Evolutionary conservation across 2,888 invertebrate genomes (phyloP).

Genomic region (Ametastegia equiseti): DNA sequence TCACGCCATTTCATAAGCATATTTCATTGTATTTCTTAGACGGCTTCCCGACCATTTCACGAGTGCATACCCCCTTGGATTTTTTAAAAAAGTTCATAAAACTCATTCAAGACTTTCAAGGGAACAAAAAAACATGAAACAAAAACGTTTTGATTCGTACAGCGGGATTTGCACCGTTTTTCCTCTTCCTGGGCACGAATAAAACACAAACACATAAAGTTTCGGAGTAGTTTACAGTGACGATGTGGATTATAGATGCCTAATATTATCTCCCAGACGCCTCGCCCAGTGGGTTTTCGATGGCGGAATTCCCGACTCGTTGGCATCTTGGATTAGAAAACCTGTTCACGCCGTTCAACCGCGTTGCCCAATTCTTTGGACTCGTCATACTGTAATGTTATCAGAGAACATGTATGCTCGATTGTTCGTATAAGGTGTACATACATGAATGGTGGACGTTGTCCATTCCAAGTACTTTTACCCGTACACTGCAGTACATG

Average conservation of each 20-base stretch:
- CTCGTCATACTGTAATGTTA: conserved; percentile 28
- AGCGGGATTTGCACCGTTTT: neutral
- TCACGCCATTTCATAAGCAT: no score
- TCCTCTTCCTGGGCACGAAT: neutral
- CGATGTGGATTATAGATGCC: neutral
- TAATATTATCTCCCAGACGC: neutral
- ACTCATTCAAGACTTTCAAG: neutral
- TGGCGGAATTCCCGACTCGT: neutral
- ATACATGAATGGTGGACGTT: neutral
- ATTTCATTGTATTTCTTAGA: no score
- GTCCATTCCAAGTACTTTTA: neutral
- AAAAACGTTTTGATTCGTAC: no score
- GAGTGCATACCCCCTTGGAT: no score
- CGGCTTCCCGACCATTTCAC: no score
- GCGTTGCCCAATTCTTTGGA: conserved; percentile 18
- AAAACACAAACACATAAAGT: no score
- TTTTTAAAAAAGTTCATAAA: neutral
- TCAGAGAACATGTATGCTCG: conserved; percentile 11
- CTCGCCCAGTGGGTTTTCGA: conserved; percentile 18
- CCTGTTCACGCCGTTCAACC: conserved; percentile 15
- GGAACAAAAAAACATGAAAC: no score
- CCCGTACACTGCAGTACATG: neutral
- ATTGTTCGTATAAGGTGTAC: conserved; percentile 24
- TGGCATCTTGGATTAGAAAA: conserved; percentile 30
- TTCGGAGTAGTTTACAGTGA: no score